Base-by-base conservation (phyloP, 2,797 vertebrate genomes). In the Avahi laniger region DNA sequence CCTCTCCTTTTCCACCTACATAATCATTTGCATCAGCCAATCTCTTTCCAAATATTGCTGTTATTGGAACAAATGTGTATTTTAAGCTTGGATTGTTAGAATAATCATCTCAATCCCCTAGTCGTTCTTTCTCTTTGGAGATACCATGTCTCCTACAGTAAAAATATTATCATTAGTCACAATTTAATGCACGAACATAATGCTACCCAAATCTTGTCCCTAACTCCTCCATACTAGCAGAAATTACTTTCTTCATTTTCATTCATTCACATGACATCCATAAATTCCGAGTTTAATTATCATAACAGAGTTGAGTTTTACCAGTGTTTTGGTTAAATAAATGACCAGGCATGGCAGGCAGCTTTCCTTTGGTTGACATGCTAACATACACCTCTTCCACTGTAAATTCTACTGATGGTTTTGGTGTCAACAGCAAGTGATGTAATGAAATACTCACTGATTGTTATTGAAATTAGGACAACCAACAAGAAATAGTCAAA, bases 401-500 rank as follows among this genome's bases (percentile, higher is more conserved):
- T 93, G 46, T 72, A 96, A 83, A 94, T 84, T 96, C 90, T 76
- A 48, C 67, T 90, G 94, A 65, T 69, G 90, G 43, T 88, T 97
- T 96, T 96, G 94, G 67, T 97, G 88, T 96, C 95, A 97, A 79
- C 54, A 97, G 22, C 81, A 93, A 96, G 81, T 14, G 35, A 20
- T 69, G 22, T 81, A 73, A 84, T 97, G 89, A 97, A 96, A 97
- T 72, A 43, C 28, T 50, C 95, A 97, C 69, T 94, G 43, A 86
- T 89, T 91, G 76, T 92, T 93, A 96, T 72, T 98, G 94, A 98
- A 98, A 98, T 80, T 22, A 43, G 73, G 97, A 96, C 63, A 96
- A 43, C 86, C 0, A 97, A 82, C 88, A 96, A 98, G 95, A 98
- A 97, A 97, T 84, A 98, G 97, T 73, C 70, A 43, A 52, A 97